Evolutionary conservation across 2,888 invertebrate species (phyloP), one percentile per base, ranked within the genome.

Genomic region (Teinopalpus imperialis): DNA sequence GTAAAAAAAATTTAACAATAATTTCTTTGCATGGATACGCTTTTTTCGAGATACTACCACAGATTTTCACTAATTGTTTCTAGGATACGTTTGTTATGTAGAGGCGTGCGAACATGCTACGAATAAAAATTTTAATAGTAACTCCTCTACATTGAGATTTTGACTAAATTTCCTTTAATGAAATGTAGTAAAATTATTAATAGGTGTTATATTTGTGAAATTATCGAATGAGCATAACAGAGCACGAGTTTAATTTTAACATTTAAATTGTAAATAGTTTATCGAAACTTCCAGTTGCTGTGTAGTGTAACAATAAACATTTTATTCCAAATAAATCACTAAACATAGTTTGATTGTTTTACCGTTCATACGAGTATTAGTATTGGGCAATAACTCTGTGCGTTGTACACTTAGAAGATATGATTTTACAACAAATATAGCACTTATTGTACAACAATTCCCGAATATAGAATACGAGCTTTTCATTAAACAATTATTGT

Each of bases 201-300:
- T 76, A 77, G 74, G 74, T 79, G 78, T 74, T 77, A 73, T 74
- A 74, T 77, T 74, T 65, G 76, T 61, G 58, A 51, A 51, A 52
- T 39, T 34, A 52, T 47, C 30, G 27, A 40, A 31, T 40, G 26
- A 29, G 26, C 39, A 31, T 39, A 24, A 37, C 16, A 31, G 14
- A 26, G 20, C 10, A 23, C 10, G 5, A 8, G 14, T 32, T 42
- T n/a, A 10, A 52, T 49, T 57, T 51, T 51, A 14, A 29, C 26
- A 4, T 41, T 31, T 16, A 14, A 32, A 16, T 29, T 7, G 1
- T 29, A 26, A 18, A 20, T 27, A 9, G 20, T 21, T 27, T 43
- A 20, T 54, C 52, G 52, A 69, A 65, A 66, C 67, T 71, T 72
- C 66, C 64, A 66, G 59, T 66, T 62, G 64, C 61, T 67, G 67